These are phyloP conservation scores for Ostrea denselamellosa DNA, from an alignment of 1,140 invertebrate genomes.

Conservation along the genomic window DNA sequence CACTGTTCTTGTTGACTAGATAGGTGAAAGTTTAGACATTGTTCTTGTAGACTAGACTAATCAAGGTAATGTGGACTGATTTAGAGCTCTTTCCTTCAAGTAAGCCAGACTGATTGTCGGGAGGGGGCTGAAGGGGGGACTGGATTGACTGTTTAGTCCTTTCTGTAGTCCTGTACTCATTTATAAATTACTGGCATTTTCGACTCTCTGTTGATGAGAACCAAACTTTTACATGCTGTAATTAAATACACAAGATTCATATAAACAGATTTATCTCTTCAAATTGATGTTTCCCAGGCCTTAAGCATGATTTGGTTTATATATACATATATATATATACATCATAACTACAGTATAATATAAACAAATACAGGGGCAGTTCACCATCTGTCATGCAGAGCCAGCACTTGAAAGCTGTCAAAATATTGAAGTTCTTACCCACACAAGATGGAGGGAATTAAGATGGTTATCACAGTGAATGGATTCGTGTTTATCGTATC, in stretches of 20 bases:
- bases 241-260: neutral
- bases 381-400: neutral
- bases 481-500: no score
- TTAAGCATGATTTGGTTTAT: neutral
- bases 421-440: neutral
- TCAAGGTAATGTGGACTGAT: no score
- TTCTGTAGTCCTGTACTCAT: no score
- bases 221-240: neutral
- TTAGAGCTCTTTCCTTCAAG: no score
- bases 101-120: no score
- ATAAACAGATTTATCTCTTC: neutral
- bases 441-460: neutral
- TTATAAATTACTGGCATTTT: neutral
- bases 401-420: neutral
- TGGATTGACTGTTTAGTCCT: no score
- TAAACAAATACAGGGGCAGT: neutral
- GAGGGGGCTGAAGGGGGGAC: no score
- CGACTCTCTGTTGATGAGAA: neutral
- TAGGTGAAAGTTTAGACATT: no score
- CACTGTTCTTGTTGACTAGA: no score
- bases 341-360: neutral
- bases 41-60: no score
- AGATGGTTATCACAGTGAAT: no score
- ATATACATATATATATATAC: slow-evolving; percentile 13
- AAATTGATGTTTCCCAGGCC: neutral